These are phyloP conservation scores for Danio rerio DNA, from an alignment of 2,113 vertebrate genomes.

Conservation along the genomic window GRCz12tu NC_133182.1:54067501-54068000, in stretches of 20 bases:
- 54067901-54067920: constrained; percentile 19
- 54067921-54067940: constrained; percentile 6
- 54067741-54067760: constrained; percentile 52
- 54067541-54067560: too few relatives aligned
- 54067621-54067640: constrained; percentile 5
- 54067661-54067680: constrained; percentile 44
- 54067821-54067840: constrained; percentile 26
- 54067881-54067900: not conserved
- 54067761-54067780: constrained; percentile 42
- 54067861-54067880: constrained; percentile 37
- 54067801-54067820: constrained; percentile 59
- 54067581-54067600: not conserved
- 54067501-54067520: too few relatives aligned
- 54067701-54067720: not conserved
- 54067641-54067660: constrained; percentile 12
- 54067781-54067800: constrained; percentile 50
- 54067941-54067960: constrained; percentile 24
- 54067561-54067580: not conserved
- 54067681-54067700: constrained; percentile 42
- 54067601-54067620: not conserved
- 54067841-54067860: constrained; percentile 22
- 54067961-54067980: not conserved
- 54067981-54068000: not conserved
- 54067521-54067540: too few relatives aligned
- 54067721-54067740: not conserved